These are phyloP conservation scores for Papilio dardanus DNA, from an alignment of 1,140 invertebrate genomes.

Conservation along the genomic window DNA sequence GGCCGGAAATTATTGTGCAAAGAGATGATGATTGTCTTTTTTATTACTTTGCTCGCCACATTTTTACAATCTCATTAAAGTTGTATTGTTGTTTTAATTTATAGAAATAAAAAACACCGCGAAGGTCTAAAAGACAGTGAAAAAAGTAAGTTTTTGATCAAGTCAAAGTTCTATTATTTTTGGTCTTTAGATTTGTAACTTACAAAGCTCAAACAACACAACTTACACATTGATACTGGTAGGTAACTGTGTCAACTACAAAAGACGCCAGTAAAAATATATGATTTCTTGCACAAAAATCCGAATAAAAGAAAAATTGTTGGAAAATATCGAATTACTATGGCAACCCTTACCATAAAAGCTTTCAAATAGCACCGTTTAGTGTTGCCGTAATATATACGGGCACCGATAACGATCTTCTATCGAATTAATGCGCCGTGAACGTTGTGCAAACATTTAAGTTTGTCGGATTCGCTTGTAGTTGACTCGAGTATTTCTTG, in stretches of 20 bases:
- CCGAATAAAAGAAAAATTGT: background rate
- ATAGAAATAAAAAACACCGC: background rate
- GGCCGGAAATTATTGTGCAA: slow-evolving; percentile 25
- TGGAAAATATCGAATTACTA: slow-evolving; percentile 8
- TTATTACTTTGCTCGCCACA: slow-evolving; percentile 6
- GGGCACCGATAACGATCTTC: slow-evolving; percentile 21
- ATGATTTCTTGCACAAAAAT: background rate
- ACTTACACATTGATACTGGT: too few species aligned
- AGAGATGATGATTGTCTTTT: slow-evolving; percentile 24
- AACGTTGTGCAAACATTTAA: slow-evolving; percentile 22
- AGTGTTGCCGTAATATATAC: slow-evolving; percentile 23
- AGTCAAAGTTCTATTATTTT: background rate
- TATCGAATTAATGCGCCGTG: slow-evolving; percentile 26
- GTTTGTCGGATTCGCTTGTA: slow-evolving; percentile 20
- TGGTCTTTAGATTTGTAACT: too few species aligned
- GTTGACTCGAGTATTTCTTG: slow-evolving; percentile 15
- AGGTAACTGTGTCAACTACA: too few species aligned
- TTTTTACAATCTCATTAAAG: background rate
- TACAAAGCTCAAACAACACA: too few species aligned
- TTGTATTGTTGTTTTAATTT: background rate
- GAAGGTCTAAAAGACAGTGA: background rate
- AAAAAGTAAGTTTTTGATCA: background rate
- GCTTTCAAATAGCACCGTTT: slow-evolving; percentile 18
- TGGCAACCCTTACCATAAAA: background rate
- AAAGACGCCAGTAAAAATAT: too few species aligned